These are phyloP conservation scores for Pyxicephalus adspersus DNA, from an alignment of 2,113 vertebrate genomes.

Conservation along the genomic window DNA sequence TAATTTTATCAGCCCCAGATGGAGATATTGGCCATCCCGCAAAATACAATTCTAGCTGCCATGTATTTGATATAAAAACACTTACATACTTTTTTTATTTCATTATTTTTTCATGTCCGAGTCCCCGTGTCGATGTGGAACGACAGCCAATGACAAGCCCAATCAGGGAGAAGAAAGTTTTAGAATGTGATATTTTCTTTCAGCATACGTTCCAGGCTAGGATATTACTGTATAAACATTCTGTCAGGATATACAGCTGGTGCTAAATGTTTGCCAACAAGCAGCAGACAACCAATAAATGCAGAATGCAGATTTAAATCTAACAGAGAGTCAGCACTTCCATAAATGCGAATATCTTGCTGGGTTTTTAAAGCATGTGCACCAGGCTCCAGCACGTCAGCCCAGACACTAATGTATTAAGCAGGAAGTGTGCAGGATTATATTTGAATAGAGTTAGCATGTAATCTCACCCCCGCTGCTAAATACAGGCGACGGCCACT, in stretches of 20 bases:
- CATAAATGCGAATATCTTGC: neutral
- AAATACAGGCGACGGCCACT: neutral
- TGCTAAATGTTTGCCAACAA: constrained; percentile 2
- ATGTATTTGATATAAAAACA: too few species aligned
- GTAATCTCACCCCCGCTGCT: neutral
- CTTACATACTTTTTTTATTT: too few species aligned
- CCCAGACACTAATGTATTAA: too few species aligned
- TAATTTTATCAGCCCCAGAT: too few species aligned
- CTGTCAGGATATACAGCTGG: constrained; percentile 6
- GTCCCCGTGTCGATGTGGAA: too few species aligned
- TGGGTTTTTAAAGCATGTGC: neutral
- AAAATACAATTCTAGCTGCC: too few species aligned
- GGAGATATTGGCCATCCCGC: too few species aligned
- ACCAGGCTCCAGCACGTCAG: neutral
- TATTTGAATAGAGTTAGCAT: neutral
- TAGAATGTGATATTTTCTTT: too few species aligned
- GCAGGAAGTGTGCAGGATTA: neutral
- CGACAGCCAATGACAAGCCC: too few species aligned
- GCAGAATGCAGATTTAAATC: neutral
- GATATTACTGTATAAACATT: neutral
- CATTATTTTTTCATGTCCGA: too few species aligned
- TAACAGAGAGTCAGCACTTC: neutral
- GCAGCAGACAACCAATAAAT: neutral
- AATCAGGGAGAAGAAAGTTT: too few species aligned
- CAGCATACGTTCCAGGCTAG: too few species aligned